phyloP scores from a whole-genome alignment of 2,797 vertebrate species.

The Chromis chromis region DNA sequence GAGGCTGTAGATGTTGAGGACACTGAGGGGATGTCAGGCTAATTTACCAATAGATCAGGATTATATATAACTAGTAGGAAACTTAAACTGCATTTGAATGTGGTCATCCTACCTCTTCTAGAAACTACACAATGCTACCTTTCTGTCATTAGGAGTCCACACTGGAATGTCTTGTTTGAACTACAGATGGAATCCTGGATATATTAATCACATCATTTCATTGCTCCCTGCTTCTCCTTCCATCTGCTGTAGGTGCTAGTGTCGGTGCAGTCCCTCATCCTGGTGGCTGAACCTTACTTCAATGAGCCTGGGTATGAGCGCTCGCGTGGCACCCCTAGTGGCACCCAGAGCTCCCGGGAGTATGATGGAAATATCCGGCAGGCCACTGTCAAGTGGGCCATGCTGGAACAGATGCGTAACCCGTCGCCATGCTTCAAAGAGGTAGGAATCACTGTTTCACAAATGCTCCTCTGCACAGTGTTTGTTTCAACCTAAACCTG shows the following conservation, averaged over 20 bases:
- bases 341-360: slow-evolving; percentile 97
- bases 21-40: background rate
- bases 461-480: background rate
- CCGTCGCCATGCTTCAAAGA: slow-evolving; percentile 98
- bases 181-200: background rate
- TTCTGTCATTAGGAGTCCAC: too few relatives aligned
- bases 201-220: background rate
- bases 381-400: slow-evolving; percentile 98
- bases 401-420: slow-evolving; percentile 98
- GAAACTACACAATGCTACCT: background rate
- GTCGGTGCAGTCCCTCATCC: slow-evolving; percentile 97
- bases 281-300: slow-evolving; percentile 98
- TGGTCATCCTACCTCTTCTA: background rate
- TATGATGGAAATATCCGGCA: slow-evolving; percentile 98
- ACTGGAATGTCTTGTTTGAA: background rate
- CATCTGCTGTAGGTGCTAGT: slow-evolving; percentile 89
- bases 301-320: slow-evolving; percentile 98
- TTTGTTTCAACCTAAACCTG: too few relatives aligned
- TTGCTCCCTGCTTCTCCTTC: background rate
- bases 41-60: slow-evolving; percentile 12
- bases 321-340: slow-evolving; percentile 95
- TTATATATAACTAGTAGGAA: background rate
- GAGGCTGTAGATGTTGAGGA: slow-evolving; percentile 30
- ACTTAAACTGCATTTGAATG: slow-evolving; percentile 2
- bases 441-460: slow-evolving; percentile 74